phyloP scores from a whole-genome alignment of 2,113 vertebrate species.

The Acanthochromis polyacanthus region DNA sequence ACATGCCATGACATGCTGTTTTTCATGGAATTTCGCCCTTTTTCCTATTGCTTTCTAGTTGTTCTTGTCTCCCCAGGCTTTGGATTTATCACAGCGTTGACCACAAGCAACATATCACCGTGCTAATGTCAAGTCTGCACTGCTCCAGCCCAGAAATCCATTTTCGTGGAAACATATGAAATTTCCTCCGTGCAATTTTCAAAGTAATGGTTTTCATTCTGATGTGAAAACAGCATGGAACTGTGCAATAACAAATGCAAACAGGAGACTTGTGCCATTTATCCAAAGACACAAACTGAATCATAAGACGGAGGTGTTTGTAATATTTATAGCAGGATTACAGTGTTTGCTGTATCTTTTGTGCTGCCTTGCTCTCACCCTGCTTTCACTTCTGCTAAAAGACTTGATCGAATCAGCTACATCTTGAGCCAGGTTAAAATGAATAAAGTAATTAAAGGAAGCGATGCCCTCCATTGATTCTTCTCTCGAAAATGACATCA shows the following conservation, averaged over 20 bases:
- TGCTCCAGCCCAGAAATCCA: conserved; percentile 16
- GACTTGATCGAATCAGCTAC: background rate
- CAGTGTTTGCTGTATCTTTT: conserved; percentile 1
- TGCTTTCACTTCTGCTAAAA: background rate
- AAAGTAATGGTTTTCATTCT: conserved; percentile 27
- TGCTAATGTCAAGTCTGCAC: conserved; percentile 31
- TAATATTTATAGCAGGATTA: background rate
- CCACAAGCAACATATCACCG: conserved; percentile 22
- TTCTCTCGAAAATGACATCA: conserved; percentile 37
- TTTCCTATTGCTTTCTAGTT: conserved; percentile 12
- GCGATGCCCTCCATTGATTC: conserved; percentile 8
- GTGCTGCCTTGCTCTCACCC: background rate
- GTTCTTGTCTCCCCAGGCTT: conserved; percentile 24
- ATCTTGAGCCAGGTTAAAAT: background rate
- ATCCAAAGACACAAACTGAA: background rate
- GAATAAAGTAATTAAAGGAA: conserved; percentile 19
- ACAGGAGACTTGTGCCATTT: conserved; percentile 3
- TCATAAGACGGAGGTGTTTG: background rate
- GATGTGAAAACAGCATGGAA: conserved; percentile 26
- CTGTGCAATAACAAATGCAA: conserved; percentile 9
- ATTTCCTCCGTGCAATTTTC: conserved; percentile 29
- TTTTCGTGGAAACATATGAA: conserved; percentile 31
- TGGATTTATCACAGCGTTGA: conserved; percentile 29
- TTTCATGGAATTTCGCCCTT: conserved; percentile 21
- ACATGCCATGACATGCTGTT: conserved; percentile 9